Evolutionary conservation across 2,888 invertebrate species (phyloP).

Genomic region (Leptinotarsa juncta): DNA sequence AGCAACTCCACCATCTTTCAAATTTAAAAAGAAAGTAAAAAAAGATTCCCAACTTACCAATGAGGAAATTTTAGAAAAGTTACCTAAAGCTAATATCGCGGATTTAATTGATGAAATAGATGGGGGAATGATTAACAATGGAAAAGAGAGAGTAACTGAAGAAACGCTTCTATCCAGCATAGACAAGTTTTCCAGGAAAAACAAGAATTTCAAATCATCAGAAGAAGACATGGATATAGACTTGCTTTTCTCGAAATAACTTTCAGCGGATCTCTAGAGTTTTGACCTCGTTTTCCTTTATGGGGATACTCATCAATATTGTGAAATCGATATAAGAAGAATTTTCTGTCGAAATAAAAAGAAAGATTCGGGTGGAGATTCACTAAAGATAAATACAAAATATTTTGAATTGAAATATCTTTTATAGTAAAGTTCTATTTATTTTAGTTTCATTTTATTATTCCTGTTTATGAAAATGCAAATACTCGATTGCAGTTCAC

Average conservation of each 20-base stretch:
- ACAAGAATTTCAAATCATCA: neutral
- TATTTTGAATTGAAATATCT: too few relatives aligned
- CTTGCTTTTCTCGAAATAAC: neutral
- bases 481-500: too few relatives aligned
- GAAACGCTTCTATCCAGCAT: conserved; percentile 46
- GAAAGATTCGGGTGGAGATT: too few relatives aligned
- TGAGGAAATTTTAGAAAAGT: conserved; percentile 42
- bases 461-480: too few relatives aligned
- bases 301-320: too few relatives aligned
- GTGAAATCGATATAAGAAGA: too few relatives aligned
- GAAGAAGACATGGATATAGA: conserved; percentile 11
- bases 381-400: too few relatives aligned
- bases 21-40: conserved; percentile 32
- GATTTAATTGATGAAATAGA: conserved; percentile 55
- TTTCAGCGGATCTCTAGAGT: neutral
- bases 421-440: too few relatives aligned
- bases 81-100: conserved; percentile 51
- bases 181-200: conserved; percentile 46
- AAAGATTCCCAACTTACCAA: conserved; percentile 36
- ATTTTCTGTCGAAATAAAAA: too few relatives aligned
- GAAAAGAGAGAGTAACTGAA: conserved; percentile 30
- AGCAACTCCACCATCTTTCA: conserved; percentile 41
- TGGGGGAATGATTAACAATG: conserved; percentile 46
- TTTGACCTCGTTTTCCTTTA: too few relatives aligned
- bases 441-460: too few relatives aligned